Percentiles rank a stretch among this genome's conserved stretches.
These are phyloP conservation scores for Lamprologus speciosus DNA, from an alignment of 2,113 vertebrate genomes.

Conservation along the genomic window DNA sequence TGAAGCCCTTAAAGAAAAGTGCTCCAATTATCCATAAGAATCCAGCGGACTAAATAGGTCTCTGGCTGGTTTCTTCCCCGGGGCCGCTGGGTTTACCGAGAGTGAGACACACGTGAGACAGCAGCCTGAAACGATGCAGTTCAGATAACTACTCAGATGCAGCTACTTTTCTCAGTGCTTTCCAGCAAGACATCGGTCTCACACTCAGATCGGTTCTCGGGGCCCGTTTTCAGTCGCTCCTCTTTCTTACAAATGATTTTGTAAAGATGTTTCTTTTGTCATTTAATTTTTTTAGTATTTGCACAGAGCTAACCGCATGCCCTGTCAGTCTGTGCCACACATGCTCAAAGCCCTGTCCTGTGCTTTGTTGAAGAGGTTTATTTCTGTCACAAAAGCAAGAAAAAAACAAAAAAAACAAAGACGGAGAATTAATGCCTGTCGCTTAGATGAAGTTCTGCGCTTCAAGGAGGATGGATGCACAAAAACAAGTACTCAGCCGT, in stretches of 20 bases:
- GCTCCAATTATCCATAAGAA: background rate
- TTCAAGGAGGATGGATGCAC: constrained; percentile 20
- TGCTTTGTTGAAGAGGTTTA: constrained; percentile 39
- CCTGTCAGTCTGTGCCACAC: constrained; percentile 34
- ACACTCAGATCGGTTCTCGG: constrained; percentile 3
- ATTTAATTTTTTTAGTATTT: background rate
- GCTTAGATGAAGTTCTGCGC: constrained; percentile 27
- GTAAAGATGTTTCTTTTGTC: constrained; percentile 14
- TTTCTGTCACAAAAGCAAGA: constrained; percentile 52
- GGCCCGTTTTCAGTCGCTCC: constrained; percentile 38
- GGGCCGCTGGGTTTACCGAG: background rate
- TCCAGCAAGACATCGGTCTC: constrained; percentile 20
- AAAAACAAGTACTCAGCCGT: constrained; percentile 19
- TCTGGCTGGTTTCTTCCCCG: background rate
- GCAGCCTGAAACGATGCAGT: background rate
- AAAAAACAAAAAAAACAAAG: constrained; percentile 3
- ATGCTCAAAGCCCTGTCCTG: constrained; percentile 32
- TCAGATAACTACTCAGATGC: constrained; percentile 44
- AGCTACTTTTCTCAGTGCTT: constrained; percentile 47
- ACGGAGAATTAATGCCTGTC: background rate
- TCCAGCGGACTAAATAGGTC: background rate
- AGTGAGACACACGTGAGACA: background rate
- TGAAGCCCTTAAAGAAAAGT: background rate
- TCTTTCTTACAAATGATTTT: constrained; percentile 52
- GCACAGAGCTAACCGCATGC: constrained; percentile 37